Percentiles rank a stretch among this genome's conserved stretches.
phyloP scores from a whole-genome alignment of 2,797 vertebrate species.

The Linurgus olivaceus region DNA sequence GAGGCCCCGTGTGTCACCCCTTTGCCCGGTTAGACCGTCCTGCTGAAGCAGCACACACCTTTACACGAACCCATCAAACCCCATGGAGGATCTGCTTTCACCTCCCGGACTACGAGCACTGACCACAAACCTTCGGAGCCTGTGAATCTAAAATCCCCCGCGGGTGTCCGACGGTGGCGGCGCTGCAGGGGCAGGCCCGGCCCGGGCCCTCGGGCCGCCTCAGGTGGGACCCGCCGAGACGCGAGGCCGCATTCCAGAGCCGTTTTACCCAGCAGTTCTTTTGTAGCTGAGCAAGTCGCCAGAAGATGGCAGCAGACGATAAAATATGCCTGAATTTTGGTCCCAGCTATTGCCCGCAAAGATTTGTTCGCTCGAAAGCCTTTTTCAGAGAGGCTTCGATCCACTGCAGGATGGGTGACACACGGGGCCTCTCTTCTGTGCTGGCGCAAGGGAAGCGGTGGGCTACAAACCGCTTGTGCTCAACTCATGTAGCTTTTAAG shows the following conservation, averaged over 20 bases:
- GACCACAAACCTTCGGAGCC: background rate
- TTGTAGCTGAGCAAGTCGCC: background rate
- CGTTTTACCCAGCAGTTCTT: rapidly evolving
- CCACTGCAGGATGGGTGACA: no score
- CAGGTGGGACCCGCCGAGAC: background rate
- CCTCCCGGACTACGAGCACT: rapidly evolving
- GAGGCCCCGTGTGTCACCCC: rapidly evolving
- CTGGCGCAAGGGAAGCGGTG: no score
- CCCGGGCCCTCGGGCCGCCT: rapidly evolving
- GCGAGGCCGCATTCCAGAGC: background rate
- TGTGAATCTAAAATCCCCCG: rapidly evolving
- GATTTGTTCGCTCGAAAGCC: rapidly evolving
- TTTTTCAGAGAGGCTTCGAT: background rate
- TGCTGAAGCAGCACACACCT: background rate
- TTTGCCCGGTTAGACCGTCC: background rate
- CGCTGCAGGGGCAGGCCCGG: background rate
- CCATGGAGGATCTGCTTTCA: rapidly evolving
- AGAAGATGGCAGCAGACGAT: conserved; percentile 25
- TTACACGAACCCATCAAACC: background rate
- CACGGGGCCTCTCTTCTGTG: no score
- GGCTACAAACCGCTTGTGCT: background rate
- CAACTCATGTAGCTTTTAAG: background rate
- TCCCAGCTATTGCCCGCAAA: rapidly evolving
- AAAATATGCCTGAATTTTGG: background rate
- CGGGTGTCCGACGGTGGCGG: rapidly evolving